A percentile compares a stretch with the other conserved stretches of the same genome.
phyloP scores from a whole-genome alignment of 2,797 vertebrate species.

The Novumbra hubbsi region DNA sequence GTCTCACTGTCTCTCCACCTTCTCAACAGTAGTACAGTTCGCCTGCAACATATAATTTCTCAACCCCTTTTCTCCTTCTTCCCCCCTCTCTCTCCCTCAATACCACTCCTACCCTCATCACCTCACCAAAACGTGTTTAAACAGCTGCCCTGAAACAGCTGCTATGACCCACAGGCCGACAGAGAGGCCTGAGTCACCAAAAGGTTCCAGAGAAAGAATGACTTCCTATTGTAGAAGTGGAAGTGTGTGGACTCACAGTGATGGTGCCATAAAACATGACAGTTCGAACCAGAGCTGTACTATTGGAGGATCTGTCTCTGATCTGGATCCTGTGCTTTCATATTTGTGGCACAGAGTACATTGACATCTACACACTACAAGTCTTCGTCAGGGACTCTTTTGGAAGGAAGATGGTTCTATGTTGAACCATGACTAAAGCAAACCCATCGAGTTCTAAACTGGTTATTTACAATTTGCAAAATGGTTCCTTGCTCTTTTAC shows the following conservation, averaged over 20 bases:
- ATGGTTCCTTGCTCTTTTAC: too few relatives aligned
- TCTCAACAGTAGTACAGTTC: background rate
- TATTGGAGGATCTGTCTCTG: background rate
- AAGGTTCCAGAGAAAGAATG: slow-evolving; percentile 19
- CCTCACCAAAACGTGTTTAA: slow-evolving; percentile 34
- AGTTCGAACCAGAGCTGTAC: background rate
- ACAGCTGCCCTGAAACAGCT: slow-evolving; percentile 48
- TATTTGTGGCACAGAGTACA: background rate
- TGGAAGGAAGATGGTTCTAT: too few relatives aligned
- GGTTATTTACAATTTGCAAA: too few relatives aligned
- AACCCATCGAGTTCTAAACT: too few relatives aligned
- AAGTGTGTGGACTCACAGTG: background rate
- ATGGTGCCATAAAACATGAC: background rate
- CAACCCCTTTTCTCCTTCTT: slow-evolving; percentile 26
- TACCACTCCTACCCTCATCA: background rate
- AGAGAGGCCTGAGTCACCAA: slow-evolving; percentile 29
- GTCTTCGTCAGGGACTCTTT: too few relatives aligned
- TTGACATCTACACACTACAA: background rate
- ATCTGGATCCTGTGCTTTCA: background rate
- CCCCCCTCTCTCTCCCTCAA: background rate
- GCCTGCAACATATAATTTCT: slow-evolving; percentile 49
- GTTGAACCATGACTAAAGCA: too few relatives aligned
- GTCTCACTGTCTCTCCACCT: background rate
- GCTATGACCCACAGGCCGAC: slow-evolving; percentile 24
- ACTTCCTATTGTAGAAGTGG: background rate